These are phyloP conservation scores for Adrianichthys oophorus DNA, from an alignment of 2,797 vertebrate genomes.

Conservation along the genomic window DNA sequence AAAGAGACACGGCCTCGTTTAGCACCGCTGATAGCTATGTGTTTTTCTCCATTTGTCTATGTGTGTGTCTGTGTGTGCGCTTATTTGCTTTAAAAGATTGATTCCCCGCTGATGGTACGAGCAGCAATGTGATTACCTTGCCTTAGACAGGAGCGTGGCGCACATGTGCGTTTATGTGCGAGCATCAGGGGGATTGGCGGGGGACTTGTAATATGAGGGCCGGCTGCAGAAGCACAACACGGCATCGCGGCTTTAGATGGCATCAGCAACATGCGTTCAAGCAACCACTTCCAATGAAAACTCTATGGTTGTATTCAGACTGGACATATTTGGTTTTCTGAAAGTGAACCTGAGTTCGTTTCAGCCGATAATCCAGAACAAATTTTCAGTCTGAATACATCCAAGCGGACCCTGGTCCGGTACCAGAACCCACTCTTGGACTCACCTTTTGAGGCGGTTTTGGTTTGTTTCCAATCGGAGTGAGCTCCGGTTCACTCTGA, in stretches of 20 bases:
- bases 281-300: too few species aligned
- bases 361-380: too few species aligned
- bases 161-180: slow-evolving; percentile 37
- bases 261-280: too few species aligned
- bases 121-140: slow-evolving; percentile 73
- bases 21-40: slow-evolving; percentile 69
- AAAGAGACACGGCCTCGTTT: slow-evolving; percentile 70
- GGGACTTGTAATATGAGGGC: slow-evolving; percentile 65
- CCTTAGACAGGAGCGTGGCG: slow-evolving; percentile 53
- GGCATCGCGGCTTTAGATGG: slow-evolving; percentile 6
- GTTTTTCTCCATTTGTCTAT: slow-evolving; percentile 41
- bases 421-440: too few species aligned
- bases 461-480: too few species aligned
- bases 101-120: slow-evolving; percentile 74
- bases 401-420: too few species aligned
- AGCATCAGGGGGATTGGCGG: slow-evolving; percentile 57
- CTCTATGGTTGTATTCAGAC: too few species aligned
- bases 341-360: too few species aligned
- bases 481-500: too few species aligned
- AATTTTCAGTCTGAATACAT: slow-evolving; percentile 3
- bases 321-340: too few species aligned
- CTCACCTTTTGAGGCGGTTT: slow-evolving; percentile 43
- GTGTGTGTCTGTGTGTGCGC: slow-evolving; percentile 32
- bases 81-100: slow-evolving; percentile 78
- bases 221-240: slow-evolving; percentile 65